Evolutionary conservation across 2,113 vertebrate species (phyloP).

Genomic region (Tragelaphus scriptus): DNA sequence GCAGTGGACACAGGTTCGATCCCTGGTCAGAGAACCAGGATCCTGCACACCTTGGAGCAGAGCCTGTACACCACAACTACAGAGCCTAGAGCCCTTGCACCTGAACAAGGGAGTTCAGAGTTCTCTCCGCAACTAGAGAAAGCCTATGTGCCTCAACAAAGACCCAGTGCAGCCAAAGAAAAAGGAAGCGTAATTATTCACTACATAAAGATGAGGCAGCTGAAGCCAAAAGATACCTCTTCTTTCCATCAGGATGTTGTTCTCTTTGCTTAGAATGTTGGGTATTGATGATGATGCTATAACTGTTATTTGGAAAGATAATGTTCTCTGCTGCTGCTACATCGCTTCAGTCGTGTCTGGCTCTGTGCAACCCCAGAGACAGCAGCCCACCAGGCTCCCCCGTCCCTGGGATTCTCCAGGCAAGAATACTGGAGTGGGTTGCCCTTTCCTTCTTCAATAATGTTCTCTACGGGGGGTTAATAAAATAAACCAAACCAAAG

Average conservation of each 20-base stretch:
- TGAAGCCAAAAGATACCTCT: background rate
- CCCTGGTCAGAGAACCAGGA: background rate
- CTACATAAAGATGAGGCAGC: background rate
- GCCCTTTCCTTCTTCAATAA: background rate
- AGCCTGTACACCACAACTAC: background rate
- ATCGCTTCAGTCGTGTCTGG: accelerated
- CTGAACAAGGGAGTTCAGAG: background rate
- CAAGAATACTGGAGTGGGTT: background rate
- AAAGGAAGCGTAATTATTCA: background rate
- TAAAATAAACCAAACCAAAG: background rate
- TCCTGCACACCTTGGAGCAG: background rate
- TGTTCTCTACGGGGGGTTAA: background rate
- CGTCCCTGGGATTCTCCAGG: background rate
- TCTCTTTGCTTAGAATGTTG: background rate
- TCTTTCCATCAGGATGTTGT: background rate
- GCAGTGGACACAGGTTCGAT: background rate
- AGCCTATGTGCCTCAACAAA: background rate
- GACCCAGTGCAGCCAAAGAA: background rate
- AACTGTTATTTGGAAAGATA: background rate
- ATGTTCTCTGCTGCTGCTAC: background rate
- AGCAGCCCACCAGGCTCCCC: background rate
- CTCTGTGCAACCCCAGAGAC: background rate
- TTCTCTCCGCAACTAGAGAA: background rate
- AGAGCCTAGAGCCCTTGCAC: background rate
- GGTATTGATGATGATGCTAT: too few relatives aligned